These are phyloP conservation scores for Spodoptera picta DNA, from an alignment of 2,888 invertebrate species.

Conservation along the genomic window DNA sequence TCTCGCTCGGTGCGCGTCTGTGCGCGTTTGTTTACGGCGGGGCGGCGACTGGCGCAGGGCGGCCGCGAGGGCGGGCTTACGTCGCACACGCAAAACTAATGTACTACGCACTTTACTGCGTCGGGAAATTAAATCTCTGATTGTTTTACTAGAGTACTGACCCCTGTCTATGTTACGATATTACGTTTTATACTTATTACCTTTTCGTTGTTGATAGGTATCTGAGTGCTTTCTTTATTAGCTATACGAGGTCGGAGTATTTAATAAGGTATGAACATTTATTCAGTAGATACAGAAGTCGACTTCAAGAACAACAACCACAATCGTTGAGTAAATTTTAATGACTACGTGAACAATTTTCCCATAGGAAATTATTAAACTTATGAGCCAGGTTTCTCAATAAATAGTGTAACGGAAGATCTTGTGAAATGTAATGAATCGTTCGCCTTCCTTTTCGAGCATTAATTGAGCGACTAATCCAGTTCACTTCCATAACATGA, in stretches of 20 bases:
- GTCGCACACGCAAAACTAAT: constrained; percentile 79
- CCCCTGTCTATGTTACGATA: constrained; percentile 4
- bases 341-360: constrained; percentile 15
- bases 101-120: constrained; percentile 66
- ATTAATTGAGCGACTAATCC: constrained; percentile 21
- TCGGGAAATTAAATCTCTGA: constrained; percentile 47
- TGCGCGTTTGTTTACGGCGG: constrained; percentile 61
- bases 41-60: constrained; percentile 78
- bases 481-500: constrained; percentile 10
- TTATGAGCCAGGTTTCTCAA: constrained; percentile 19
- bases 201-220: too few relatives aligned
- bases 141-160: constrained; percentile 34
- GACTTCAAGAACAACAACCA: neutral
- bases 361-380: constrained; percentile 31
- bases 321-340: constrained; percentile 3
- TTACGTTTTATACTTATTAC: constrained; percentile 9
- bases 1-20: constrained; percentile 66
- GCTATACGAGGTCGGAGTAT: too few relatives aligned
- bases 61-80: constrained; percentile 80
- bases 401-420: constrained; percentile 31
- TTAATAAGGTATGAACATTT: too few relatives aligned
- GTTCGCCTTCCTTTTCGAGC: constrained; percentile 25
- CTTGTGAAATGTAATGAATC: constrained; percentile 22
- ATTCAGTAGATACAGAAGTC: too few relatives aligned
- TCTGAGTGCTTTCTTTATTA: too few relatives aligned